phyloP scores from a whole-genome alignment of 2,797 vertebrate genomes.

The Philypnodon macrostomus region DNA sequence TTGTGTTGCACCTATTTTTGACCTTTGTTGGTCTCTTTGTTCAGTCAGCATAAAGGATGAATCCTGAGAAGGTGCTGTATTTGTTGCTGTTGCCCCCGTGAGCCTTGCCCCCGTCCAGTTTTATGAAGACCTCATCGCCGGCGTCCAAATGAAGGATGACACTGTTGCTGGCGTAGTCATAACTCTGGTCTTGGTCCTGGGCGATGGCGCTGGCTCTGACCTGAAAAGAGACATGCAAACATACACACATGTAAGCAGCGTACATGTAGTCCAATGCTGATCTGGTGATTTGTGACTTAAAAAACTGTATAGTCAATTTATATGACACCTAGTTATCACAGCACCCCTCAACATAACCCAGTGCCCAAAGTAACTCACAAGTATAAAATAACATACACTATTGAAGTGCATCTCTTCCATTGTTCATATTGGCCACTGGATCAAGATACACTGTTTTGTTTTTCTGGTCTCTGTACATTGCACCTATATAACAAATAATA shows the following conservation, averaged over 20 bases:
- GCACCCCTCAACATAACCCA: too few species aligned
- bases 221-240: constrained; percentile 62
- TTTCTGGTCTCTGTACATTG: too few species aligned
- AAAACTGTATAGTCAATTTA: not conserved
- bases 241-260: not conserved
- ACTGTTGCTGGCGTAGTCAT: constrained; percentile 96
- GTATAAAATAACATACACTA: too few species aligned
- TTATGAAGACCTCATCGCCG: constrained; percentile 94
- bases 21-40: constrained; percentile 15
- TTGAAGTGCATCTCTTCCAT: too few species aligned
- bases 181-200: constrained; percentile 96
- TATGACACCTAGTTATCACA: too few species aligned
- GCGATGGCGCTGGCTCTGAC: constrained; percentile 95
- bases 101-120: constrained; percentile 94
- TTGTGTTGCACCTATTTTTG: constrained; percentile 46
- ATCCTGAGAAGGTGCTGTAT: constrained; percentile 97
- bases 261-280: not conserved
- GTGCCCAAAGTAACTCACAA: too few species aligned
- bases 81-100: constrained; percentile 98
- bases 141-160: constrained; percentile 95
- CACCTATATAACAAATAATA: too few species aligned
- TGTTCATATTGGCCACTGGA: too few species aligned
- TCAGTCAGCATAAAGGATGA: constrained; percentile 95
- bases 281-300: too few species aligned
- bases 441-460: too few species aligned